Conservation (phyloP, 1,140 invertebrate genomes). For the Papilio dardanus region DNA sequence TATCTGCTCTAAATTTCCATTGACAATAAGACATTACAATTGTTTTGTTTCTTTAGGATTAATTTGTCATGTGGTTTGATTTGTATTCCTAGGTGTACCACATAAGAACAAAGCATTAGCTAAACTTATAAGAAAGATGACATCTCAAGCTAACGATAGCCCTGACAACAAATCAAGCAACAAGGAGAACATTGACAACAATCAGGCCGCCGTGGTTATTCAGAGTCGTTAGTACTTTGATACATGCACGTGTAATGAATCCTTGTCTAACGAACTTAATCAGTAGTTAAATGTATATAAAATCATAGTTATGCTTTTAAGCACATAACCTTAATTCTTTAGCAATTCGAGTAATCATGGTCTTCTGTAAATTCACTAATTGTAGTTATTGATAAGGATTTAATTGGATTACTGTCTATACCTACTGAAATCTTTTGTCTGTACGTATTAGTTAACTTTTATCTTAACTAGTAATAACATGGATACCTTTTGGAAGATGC, state of each 20-base stretch:
- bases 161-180: constrained; percentile 69
- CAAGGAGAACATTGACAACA: constrained; percentile 81
- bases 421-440: neutral
- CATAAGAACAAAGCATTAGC: constrained; percentile 75
- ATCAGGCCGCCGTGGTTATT: constrained; percentile 85
- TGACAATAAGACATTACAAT: neutral
- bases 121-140: constrained; percentile 70
- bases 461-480: too few species aligned
- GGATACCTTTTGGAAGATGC: neutral
- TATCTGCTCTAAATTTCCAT: neutral
- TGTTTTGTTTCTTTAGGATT: neutral
- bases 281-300: constrained; percentile 7
- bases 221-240: constrained; percentile 85
- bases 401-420: neutral
- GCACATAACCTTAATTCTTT: neutral
- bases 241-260: constrained; percentile 22
- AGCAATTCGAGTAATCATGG: neutral
- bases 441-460: too few species aligned
- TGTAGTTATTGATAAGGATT: neutral
- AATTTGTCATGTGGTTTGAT: constrained; percentile 2
- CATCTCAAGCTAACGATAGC: constrained; percentile 68
- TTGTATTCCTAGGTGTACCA: constrained; percentile 57
- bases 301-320: neutral
- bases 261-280: constrained; percentile 8
- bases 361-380: neutral